Base-by-base conservation (phyloP, 23 tunicate genomes). In the Corella eumyota region DNA sequence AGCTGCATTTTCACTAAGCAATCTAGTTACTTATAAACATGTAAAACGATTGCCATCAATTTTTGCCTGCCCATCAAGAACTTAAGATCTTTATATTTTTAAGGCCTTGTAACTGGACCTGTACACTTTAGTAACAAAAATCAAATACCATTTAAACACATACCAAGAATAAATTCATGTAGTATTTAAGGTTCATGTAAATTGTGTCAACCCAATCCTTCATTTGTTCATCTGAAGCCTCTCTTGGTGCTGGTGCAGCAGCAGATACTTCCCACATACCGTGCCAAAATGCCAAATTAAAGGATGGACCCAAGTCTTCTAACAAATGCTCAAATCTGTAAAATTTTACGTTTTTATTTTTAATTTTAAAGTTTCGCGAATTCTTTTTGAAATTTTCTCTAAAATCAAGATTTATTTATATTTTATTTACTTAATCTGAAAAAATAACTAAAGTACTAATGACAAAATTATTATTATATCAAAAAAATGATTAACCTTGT, bases 211-310 rank as follows among this genome's bases (percentile, higher is more conserved):
- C 61, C 96, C 96, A 88, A 26, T 28, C 40, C 22, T 73, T 56
- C 96, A 88, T 78, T 26, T 22, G 15, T 6, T 88, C 78, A 45
- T 88, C 88, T 20, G 53, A 69, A 9, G 81, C 81, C 21, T 73
- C 45, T 23, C 64, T 53, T 0, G 96, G 96, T 21, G 96, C 96
- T 22, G 96, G 96, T 0, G 70, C 85, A 4, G 87, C 75, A 4
- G 56, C 67, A 0, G 96, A 88, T 22, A 88, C 96, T 45, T 78
- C 96, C 77, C 81, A 73, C 4, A 88, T 73, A 11, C 66, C 47
- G 25, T 54, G 31, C 96, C 96, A 88, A 3, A 32, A 32, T 6
- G 69, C 96, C 0, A 69, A 32, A 22, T 73, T 67, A 37, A 88
- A 68, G 3, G 64, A 75, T 6, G 87, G 68, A 1, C 96, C 96